Evolutionary conservation across 2,797 vertebrate genomes (phyloP).

Genomic region (Gobio occitaniae): DNA sequence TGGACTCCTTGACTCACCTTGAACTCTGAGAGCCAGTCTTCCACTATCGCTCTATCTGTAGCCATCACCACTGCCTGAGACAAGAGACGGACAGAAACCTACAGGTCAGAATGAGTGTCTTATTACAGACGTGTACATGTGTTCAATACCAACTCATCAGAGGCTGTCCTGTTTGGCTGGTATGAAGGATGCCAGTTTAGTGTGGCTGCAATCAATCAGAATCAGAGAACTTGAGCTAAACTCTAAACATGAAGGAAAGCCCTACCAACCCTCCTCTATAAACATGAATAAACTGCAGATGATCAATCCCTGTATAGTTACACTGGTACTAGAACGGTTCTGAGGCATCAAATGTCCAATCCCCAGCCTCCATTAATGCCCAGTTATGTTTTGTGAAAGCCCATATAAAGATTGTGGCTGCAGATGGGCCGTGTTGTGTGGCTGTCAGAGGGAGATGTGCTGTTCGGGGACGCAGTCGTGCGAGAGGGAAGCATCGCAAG

Average conservation of each 20-base stretch:
- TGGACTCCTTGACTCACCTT: slow-evolving; percentile 81
- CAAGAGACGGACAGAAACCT: not conserved
- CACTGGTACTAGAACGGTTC: not conserved
- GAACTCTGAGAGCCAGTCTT: slow-evolving; percentile 99
- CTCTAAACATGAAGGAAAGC: not conserved
- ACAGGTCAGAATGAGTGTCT: not conserved
- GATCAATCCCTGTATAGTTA: not conserved
- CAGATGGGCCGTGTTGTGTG: too few relatives aligned
- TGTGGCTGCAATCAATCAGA: not conserved
- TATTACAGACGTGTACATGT: not conserved
- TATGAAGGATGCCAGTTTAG: not conserved
- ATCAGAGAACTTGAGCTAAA: not conserved
- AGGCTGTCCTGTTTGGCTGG: not conserved
- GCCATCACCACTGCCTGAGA: slow-evolving; percentile 90
- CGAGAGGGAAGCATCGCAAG: too few relatives aligned
- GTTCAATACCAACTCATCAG: not conserved
- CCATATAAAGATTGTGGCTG: too few relatives aligned
- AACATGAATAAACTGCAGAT: not conserved
- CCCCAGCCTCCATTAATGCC: too few relatives aligned
- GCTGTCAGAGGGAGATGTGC: too few relatives aligned
- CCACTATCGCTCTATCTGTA: slow-evolving; percentile 87
- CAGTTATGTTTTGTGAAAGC: too few relatives aligned
- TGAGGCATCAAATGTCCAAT: not conserved
- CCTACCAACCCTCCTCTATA: not conserved
- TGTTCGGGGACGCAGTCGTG: too few relatives aligned